Base-by-base conservation (phyloP, 2,797 vertebrate genomes). In the Epinephelus awoara region DNA sequence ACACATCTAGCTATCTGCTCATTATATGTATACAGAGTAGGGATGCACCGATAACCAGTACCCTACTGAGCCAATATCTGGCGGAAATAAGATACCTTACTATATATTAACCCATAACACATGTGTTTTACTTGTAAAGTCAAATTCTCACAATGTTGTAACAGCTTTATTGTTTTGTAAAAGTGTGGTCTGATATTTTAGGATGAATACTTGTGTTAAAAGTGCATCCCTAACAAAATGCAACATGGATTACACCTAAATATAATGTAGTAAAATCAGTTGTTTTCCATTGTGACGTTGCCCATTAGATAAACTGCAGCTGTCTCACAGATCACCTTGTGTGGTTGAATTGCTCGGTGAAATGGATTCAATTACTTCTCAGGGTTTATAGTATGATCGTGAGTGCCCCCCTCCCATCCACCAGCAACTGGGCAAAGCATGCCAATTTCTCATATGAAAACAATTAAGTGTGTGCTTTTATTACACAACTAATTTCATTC, bases 1-100 rank as follows among this genome's bases (percentile, higher is more conserved):
- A 70, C 77, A 91, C 82, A 82, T 90, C 90, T 92, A 92, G 87
- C 91, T 93, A 93, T 88, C 89, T 86, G 89, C 90, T 92, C 88
- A 87, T 86, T 77, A 64, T 69, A 79, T 74, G 74, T 72, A 56
- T 73, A 71, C 59, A 83, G 18, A 67, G 44, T 79, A 80, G 76
- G 75, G 85, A 90, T 87, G 80, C 84, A 87, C 68, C 56, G 42
- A 9, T 58, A 85, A 83, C 63, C 52, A 55, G 59, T 19, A 44
- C 51, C 19, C 38, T 40, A 52, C 25, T 34, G 47, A 75, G 38
- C 18, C 58, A 38, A 12, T 44, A 54, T 64, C 58, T 17, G 34
- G 29, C 38, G 57, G 25, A 54, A 61, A 69, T 59, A 17, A 29
- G 38, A 40, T 50, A 49, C 59, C 15, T 65, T 66, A 12, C 44